A percentile compares a stretch with the other conserved stretches of the same genome.
Conservation (phyloP, 2,797 vertebrate species). For the Brachyalestes nurse region DNA sequence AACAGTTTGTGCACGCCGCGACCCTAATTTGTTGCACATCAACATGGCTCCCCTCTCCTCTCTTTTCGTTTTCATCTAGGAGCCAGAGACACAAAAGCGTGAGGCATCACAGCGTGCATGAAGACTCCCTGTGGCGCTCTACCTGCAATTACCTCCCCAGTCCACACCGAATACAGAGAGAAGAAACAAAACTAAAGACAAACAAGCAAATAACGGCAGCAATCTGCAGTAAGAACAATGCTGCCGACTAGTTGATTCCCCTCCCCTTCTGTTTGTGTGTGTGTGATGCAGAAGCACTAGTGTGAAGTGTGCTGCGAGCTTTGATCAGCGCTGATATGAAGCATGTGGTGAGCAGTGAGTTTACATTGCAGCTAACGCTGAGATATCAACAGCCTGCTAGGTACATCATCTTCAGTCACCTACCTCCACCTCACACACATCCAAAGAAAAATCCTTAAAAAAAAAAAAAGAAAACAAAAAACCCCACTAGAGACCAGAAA, state of each 20-base stretch:
- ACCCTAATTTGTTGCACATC: slow-evolving; percentile 21
- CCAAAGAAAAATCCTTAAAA: slow-evolving; percentile 9
- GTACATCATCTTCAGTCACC: slow-evolving; percentile 13
- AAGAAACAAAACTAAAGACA: slow-evolving; percentile 46
- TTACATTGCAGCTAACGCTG: slow-evolving; percentile 19
- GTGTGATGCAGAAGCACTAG: slow-evolving; percentile 9
- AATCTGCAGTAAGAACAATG: slow-evolving; percentile 21
- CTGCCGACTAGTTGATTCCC: background rate
- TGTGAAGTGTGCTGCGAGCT: background rate
- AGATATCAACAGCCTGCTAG: slow-evolving; percentile 21
- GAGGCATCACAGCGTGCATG: slow-evolving; percentile 29
- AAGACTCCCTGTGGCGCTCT: slow-evolving; percentile 30
- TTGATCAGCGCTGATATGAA: slow-evolving; percentile 2
- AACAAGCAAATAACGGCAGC: slow-evolving; percentile 37
- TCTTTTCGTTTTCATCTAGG: slow-evolving; percentile 18
- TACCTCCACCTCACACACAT: background rate
- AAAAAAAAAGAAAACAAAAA: background rate
- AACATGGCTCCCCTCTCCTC: slow-evolving; percentile 13
- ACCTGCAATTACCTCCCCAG: slow-evolving; percentile 51
- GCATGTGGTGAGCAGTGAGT: slow-evolving; percentile 16
- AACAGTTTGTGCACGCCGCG: slow-evolving; percentile 6
- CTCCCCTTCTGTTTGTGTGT: slow-evolving; percentile 3
- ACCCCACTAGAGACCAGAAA: slow-evolving; percentile 60
- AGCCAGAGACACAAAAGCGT: slow-evolving; percentile 34
- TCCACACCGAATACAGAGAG: slow-evolving; percentile 43